These are phyloP conservation scores for Epiblema foenella DNA, from an alignment of 2,888 invertebrate genomes.

Conservation along the genomic window DNA sequence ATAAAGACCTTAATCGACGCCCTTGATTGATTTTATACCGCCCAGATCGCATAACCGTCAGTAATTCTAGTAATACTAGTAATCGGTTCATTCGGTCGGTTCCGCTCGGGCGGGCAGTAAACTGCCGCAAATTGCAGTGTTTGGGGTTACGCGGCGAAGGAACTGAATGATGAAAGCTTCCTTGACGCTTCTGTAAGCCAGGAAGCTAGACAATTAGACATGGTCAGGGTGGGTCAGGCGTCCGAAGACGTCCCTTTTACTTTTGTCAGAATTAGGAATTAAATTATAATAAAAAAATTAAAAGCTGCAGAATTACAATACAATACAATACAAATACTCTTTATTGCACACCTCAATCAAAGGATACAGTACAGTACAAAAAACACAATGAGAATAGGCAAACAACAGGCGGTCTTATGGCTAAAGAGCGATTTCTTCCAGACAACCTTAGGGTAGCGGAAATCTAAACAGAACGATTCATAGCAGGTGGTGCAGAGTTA, in stretches of 20 bases:
- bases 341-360: no score
- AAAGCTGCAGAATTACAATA: no score
- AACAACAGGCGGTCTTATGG: no score
- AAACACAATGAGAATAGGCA: no score
- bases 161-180: constrained; percentile 24
- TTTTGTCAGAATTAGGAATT: no score
- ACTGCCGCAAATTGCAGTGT: constrained; percentile 33
- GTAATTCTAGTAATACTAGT: constrained; percentile 9
- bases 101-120: constrained; percentile 9
- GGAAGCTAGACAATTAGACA: constrained; percentile 1
- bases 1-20: not conserved
- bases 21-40: constrained; percentile 17
- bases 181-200: constrained; percentile 30
- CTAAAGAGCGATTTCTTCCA: no score
- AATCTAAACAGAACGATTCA: no score
- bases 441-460: no score
- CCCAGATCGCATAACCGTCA: constrained; percentile 7
- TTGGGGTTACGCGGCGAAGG: constrained; percentile 28
- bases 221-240: not conserved
- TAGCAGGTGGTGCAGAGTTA: no score
- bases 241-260: constrained; percentile 12
- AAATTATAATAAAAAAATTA: no score
- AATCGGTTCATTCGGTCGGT: constrained; percentile 14
- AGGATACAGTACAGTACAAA: no score
- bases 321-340: no score